Conservation (phyloP, 2,797 vertebrate species). For the Mallotus villosus region DNA sequence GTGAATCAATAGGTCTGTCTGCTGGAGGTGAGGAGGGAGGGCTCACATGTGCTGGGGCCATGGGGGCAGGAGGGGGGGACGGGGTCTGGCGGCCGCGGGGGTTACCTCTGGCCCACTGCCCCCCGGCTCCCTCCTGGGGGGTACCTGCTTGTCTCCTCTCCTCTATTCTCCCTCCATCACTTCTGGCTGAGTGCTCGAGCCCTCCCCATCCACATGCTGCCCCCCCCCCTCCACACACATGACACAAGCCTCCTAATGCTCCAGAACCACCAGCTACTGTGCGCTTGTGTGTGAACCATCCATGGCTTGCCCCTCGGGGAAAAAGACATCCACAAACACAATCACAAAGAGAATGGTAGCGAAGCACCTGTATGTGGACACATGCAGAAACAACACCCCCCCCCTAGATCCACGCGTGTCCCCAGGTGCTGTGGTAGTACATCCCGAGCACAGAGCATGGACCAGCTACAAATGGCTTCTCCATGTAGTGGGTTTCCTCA, state of each 20-base stretch:
- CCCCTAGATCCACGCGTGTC: constrained; percentile 21
- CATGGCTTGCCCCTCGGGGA: constrained; percentile 16
- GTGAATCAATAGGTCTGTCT: constrained; percentile 91
- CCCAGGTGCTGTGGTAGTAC: constrained; percentile 53
- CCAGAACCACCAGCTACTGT: constrained; percentile 31
- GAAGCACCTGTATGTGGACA: constrained; percentile 3
- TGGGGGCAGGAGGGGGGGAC: constrained; percentile 60
- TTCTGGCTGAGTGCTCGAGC: constrained; percentile 76
- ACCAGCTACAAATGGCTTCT: constrained; percentile 89
- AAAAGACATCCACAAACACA: constrained; percentile 19
- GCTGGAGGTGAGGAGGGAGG: constrained; percentile 58
- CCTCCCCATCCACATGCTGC: constrained; percentile 41
- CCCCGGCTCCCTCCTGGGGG: constrained; percentile 73
- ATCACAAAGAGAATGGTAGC: background rate
- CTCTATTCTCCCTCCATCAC: constrained; percentile 69
- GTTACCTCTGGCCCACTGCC: constrained; percentile 79
- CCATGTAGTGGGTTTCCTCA: constrained; percentile 73
- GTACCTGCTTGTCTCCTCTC: constrained; percentile 35
- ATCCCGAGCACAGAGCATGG: constrained; percentile 47
- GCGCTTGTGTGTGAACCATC: constrained; percentile 29
- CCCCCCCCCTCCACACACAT: constrained; percentile 42
- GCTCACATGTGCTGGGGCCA: constrained; percentile 67
- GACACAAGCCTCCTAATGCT: constrained; percentile 20
- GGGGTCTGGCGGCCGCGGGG: constrained; percentile 76
- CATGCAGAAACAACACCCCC: constrained; percentile 23